Base-by-base conservation (phyloP, 2,888 invertebrate species). In the Ryuthela nishihirai region DNA sequence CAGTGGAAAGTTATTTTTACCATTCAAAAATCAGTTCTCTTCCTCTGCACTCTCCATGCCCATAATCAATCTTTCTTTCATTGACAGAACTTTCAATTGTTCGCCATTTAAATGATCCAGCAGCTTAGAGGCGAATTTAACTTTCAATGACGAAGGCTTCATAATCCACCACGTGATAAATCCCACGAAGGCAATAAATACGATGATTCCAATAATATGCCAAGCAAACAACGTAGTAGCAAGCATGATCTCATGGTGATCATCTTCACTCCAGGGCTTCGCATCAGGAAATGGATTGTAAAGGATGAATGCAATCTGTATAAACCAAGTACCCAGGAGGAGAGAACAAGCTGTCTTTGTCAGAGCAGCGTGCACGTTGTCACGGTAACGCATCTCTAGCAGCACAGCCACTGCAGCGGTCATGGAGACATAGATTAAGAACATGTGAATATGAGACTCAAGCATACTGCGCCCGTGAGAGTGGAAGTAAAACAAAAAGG, bases 271-370 rank as follows among this genome's bases (percentile, higher is more conserved):
- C 74, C 73, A 74, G 12, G 40, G 60, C 23, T 47, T 48, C 1
- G 69, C 69, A 18, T 62, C 64, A 4, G 68, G 63, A 6, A 69
- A 56, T 4, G 78, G 78, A 29, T 75, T 74, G 67, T 78, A 78
- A 21, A 79, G 69, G 54, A 79, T 75, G 68, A 76, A 76, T 1
- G 74, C 79, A 10, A 78, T 72, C 60, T 76, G 76, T 68, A 72
- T 75, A 69, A 78, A 78, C 79, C 79, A 79, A 2, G 76, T 76
- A n/a, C 78, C 79, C 68, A 79, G 78, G 9, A 78, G 68, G 12
- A 77, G 55, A 0, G 73, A 69, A 47, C 75, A 73, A 60, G 73
- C 76, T 9, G 72, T 64, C 40, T 78, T 64, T 6, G 70, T 62
- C 39, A 78, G 60, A 0, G 75, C 70, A 4, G 73, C 67, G 25